Evolutionary conservation across 2,113 vertebrate species (phyloP).

Genomic region (Hyperoodon ampullatus): DNA sequence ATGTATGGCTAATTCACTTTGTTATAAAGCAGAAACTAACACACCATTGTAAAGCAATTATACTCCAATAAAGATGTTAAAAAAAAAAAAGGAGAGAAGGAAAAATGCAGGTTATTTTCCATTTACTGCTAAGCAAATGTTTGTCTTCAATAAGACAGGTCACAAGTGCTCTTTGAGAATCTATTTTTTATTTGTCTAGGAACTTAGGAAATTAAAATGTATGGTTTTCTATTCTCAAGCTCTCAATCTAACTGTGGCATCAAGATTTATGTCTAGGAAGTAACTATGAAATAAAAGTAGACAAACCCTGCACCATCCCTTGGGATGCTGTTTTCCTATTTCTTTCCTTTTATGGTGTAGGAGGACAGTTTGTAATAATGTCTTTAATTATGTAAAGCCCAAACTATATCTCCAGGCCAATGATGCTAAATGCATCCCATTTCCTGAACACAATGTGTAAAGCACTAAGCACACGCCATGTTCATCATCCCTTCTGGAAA

Average conservation of each 20-base stretch:
- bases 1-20: no score
- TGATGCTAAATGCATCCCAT: neutral
- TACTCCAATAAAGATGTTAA: no score
- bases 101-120: neutral
- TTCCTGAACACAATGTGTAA: neutral
- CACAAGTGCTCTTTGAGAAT: neutral
- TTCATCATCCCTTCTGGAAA: neutral
- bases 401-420: neutral
- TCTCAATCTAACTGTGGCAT: neutral
- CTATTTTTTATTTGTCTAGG: constrained; percentile 1
- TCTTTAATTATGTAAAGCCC: constrained; percentile 38
- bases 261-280: neutral
- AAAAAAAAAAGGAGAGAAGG: neutral
- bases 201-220: neutral
- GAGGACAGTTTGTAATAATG: neutral
- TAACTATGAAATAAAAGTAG: neutral
- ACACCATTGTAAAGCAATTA: no score
- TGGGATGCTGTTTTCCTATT: neutral
- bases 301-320: neutral
- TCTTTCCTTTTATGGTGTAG: neutral
- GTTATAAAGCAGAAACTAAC: no score
- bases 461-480: neutral
- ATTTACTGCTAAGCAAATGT: neutral
- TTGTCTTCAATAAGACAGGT: constrained; percentile 37
- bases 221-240: neutral